Conservation (phyloP, 2,113 vertebrate genomes). For the Promerops cafer region DNA sequence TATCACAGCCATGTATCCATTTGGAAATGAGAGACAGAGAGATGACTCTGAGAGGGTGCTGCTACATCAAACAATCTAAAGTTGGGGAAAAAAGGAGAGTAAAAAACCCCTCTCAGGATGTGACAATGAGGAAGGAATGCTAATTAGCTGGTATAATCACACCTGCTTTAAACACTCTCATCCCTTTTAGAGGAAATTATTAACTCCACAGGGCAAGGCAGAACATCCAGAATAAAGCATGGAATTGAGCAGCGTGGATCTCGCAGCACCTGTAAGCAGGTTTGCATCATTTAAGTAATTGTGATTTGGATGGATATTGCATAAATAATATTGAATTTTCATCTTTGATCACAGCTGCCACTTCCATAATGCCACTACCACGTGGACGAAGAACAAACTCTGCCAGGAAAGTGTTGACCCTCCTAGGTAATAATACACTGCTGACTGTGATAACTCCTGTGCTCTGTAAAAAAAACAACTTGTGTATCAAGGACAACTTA, state of each 20-base stretch:
- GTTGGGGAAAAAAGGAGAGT: background rate
- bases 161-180: background rate
- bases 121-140: background rate
- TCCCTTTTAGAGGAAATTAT: background rate
- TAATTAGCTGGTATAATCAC: slow-evolving; percentile 6
- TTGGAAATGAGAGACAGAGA: background rate
- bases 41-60: background rate
- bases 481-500: background rate
- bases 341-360: background rate
- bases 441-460: background rate
- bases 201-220: background rate
- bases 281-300: slow-evolving; percentile 11
- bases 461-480: background rate
- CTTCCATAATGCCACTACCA: slow-evolving; percentile 24
- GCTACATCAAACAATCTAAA: background rate
- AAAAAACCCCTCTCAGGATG: background rate
- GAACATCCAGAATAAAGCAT: background rate
- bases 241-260: background rate
- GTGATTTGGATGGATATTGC: slow-evolving; percentile 20
- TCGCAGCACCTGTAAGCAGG: background rate
- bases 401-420: slow-evolving; percentile 20
- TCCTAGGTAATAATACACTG: background rate
- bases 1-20: background rate
- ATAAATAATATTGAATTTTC: background rate
- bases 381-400: slow-evolving; percentile 5